Evolutionary conservation across 2,797 vertebrate genomes (phyloP).

Genomic region (Onychomys torridus): DNA sequence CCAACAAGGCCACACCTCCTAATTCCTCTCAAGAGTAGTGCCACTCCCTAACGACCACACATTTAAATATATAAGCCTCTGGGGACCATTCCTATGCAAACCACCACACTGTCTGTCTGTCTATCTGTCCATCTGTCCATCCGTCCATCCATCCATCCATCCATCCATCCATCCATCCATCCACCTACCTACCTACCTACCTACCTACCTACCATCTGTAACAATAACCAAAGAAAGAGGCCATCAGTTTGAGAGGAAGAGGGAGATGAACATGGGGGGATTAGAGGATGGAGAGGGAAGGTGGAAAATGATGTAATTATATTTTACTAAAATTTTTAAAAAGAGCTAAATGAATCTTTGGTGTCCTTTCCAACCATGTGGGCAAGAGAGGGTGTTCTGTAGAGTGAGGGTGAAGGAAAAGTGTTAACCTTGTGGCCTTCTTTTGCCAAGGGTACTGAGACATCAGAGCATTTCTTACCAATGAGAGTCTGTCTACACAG

Average conservation of each 20-base stretch:
- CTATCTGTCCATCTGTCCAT: background rate
- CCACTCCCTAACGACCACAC: background rate
- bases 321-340: background rate
- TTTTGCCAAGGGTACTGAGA: background rate
- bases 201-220: background rate
- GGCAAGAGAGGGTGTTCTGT: background rate
- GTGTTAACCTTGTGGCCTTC: background rate
- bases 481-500: background rate
- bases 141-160: background rate
- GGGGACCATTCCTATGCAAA: background rate
- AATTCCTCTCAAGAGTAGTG: background rate
- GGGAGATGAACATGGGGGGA: background rate
- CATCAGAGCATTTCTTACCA: background rate
- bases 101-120: background rate
- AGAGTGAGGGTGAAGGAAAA: background rate
- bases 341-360: background rate
- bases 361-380: slow-evolving; percentile 7
- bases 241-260: background rate
- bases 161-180: background rate
- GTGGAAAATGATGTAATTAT: background rate
- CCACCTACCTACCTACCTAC: background rate
- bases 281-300: background rate
- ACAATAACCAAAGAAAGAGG: background rate
- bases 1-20: background rate
- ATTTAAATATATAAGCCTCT: background rate